phyloP scores from a whole-genome alignment of 2,888 invertebrate species.

The Campoplex nolae region DNA sequence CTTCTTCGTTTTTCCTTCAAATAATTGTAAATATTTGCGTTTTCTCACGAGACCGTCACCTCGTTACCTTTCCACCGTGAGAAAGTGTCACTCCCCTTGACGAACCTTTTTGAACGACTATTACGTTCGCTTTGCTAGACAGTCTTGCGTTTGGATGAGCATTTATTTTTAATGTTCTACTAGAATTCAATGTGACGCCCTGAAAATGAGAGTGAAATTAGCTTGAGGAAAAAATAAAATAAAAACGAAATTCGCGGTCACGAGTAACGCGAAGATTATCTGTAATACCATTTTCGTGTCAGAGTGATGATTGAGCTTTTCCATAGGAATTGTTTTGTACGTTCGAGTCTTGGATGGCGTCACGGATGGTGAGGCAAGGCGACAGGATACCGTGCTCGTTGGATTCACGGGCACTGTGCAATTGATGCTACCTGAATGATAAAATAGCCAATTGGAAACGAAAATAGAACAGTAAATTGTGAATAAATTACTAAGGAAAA shows the following conservation, averaged over 20 bases:
- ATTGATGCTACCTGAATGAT: constrained; percentile 67
- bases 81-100: constrained; percentile 84
- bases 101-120: constrained; percentile 87
- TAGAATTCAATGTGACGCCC: constrained; percentile 77
- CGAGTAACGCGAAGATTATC: not conserved
- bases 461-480: constrained; percentile 4
- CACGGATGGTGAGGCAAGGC: constrained; percentile 78
- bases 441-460: constrained; percentile 13
- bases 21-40: constrained; percentile 2
- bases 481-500: not conserved
- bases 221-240: not conserved
- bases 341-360: constrained; percentile 73
- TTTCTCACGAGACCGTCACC: constrained; percentile 44
- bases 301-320: constrained; percentile 76
- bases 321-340: constrained; percentile 76
- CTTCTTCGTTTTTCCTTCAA: not conserved
- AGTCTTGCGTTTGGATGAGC: constrained; percentile 76
- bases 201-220: constrained; percentile 48
- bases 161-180: constrained; percentile 77
- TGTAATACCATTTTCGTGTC: constrained; percentile 77
- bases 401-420: constrained; percentile 74
- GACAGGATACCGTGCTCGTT: constrained; percentile 75
- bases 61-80: constrained; percentile 80
- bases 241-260: not conserved
- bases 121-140: constrained; percentile 86